These are phyloP conservation scores for Platorchestia sp. DNA, from an alignment of 1,140 invertebrate genomes.

Conservation along the genomic window DNA sequence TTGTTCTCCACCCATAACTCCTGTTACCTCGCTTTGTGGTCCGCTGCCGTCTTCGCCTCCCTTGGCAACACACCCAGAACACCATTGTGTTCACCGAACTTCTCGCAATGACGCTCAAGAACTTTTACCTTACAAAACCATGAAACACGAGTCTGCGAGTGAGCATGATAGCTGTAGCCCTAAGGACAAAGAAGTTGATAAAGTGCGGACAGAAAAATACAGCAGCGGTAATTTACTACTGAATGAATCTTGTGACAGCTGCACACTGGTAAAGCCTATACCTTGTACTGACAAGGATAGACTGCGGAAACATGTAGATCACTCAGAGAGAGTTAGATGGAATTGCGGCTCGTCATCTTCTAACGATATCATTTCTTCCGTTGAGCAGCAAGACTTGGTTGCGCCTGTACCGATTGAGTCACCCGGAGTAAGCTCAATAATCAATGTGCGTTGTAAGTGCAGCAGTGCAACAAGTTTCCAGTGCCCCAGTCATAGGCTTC, in stretches of 20 bases:
- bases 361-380: neutral
- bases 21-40: constrained; percentile 35
- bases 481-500: neutral
- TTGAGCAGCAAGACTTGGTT: neutral
- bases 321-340: neutral
- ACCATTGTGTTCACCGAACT: neutral
- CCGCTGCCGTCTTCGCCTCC: neutral
- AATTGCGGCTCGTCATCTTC: neutral
- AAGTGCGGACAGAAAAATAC: neutral
- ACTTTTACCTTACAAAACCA: neutral
- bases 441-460: neutral
- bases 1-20: constrained; percentile 46
- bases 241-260: neutral
- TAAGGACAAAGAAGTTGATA: neutral
- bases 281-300: neutral
- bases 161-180: neutral
- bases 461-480: neutral
- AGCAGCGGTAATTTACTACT: neutral
- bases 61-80: neutral
- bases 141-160: neutral
- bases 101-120: too few species aligned
- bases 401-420: neutral
- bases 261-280: neutral
- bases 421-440: neutral
- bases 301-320: neutral